Evolutionary conservation across 2,113 vertebrate species (phyloP).

Genomic region (Phylloscopus trochiloides): DNA sequence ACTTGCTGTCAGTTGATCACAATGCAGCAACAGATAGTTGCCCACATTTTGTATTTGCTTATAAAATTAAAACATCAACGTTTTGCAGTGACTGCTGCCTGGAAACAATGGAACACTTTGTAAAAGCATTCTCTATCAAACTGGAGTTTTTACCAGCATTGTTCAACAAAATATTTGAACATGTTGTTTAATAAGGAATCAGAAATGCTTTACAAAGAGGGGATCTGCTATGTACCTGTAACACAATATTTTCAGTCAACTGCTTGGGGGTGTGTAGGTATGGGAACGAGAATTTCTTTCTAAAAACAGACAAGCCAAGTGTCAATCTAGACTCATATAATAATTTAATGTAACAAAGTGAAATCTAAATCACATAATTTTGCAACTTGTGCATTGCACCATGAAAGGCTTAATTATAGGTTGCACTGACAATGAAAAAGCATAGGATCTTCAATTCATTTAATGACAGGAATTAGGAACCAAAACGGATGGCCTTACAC

Average conservation of each 20-base stretch:
- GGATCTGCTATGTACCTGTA: neutral
- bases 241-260: neutral
- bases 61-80: neutral
- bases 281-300: neutral
- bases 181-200: neutral
- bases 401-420: neutral
- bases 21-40: neutral
- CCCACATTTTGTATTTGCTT: neutral
- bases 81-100: neutral
- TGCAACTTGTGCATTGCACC: neutral
- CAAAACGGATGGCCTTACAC: neutral
- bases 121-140: neutral
- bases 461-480: neutral
- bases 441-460: neutral
- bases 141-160: neutral
- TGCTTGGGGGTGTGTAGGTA: neutral
- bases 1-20: neutral
- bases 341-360: neutral
- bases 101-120: neutral
- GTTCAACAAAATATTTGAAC: neutral
- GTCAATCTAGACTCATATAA: neutral
- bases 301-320: neutral
- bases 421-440: neutral
- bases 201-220: neutral
- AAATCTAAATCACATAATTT: neutral